Percentiles rank a stretch among this genome's conserved stretches.
Evolutionary conservation across 2,888 invertebrate genomes (phyloP).

Genomic region (Chrysopilus asiliformis): DNA sequence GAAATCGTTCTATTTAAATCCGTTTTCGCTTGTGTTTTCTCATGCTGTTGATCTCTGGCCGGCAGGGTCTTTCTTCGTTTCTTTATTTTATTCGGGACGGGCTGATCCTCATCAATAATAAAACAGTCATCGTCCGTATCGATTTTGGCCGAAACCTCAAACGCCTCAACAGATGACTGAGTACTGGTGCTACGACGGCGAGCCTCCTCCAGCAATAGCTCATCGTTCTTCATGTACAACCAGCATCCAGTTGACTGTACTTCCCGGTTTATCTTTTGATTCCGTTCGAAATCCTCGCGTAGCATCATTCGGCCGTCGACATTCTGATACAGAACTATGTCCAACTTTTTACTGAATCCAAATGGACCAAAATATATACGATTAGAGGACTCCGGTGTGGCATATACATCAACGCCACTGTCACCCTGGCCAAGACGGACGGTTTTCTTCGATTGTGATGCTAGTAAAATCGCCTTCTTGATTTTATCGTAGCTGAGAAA

Average conservation of each 20-base stretch:
- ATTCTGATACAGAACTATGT: slow-evolving; percentile 29
- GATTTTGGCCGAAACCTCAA: background rate
- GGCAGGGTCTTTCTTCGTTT: too few relatives aligned
- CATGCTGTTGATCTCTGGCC: too few relatives aligned
- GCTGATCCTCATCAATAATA: slow-evolving; percentile 25
- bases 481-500: slow-evolving; percentile 30
- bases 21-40: too few relatives aligned
- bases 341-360: slow-evolving; percentile 15
- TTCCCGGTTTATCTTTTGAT: slow-evolving; percentile 20
- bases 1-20: too few relatives aligned
- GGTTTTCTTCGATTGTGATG: slow-evolving; percentile 21
- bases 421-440: slow-evolving; percentile 21
- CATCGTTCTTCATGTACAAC: slow-evolving; percentile 25
- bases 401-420: slow-evolving; percentile 8
- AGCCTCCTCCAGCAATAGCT: slow-evolving; percentile 23
- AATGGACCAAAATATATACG: slow-evolving; percentile 34
- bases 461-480: slow-evolving; percentile 22
- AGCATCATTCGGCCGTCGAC: slow-evolving; percentile 31
- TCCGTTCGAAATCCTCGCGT: slow-evolving; percentile 29
- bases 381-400: slow-evolving; percentile 17
- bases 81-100: too few relatives aligned
- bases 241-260: slow-evolving; percentile 29
- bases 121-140: slow-evolving; percentile 19
- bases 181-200: too few relatives aligned
- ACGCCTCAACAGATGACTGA: background rate